Conservation (phyloP, 2,113 vertebrate species). For the Echinops telfairi region DNA sequence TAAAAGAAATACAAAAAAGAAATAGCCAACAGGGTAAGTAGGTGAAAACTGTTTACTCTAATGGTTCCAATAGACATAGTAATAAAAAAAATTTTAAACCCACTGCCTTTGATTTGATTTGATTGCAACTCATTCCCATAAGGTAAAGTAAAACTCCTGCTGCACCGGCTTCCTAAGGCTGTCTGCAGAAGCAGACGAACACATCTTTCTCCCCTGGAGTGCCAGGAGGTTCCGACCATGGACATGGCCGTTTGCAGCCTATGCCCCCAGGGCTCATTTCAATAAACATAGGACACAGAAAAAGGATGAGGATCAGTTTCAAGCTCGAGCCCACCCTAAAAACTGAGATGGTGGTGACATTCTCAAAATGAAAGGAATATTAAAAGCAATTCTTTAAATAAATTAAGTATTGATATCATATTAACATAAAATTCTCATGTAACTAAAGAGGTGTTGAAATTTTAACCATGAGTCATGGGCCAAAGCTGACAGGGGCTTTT, state of each 20-base stretch:
- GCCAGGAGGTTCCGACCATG: background rate
- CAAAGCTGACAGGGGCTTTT: background rate
- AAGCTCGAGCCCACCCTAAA: constrained; percentile 2
- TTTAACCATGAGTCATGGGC: background rate
- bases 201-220: background rate
- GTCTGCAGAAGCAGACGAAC: background rate
- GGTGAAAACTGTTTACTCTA: background rate
- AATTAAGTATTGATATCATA: background rate
- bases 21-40: background rate
- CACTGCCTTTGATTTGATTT: background rate
- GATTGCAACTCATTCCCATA: background rate
- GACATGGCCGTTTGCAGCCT: background rate
- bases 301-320: background rate
- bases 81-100: background rate
- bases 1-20: background rate
- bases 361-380: constrained; percentile 42
- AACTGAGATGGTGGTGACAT: background rate
- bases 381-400: background rate
- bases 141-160: background rate
- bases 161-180: background rate
- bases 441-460: background rate
- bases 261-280: background rate
- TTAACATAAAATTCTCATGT: constrained; percentile 12
- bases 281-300: background rate
- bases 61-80: background rate